Base-by-base conservation (phyloP, 2,113 vertebrate species). In the Spea bombifrons region DNA sequence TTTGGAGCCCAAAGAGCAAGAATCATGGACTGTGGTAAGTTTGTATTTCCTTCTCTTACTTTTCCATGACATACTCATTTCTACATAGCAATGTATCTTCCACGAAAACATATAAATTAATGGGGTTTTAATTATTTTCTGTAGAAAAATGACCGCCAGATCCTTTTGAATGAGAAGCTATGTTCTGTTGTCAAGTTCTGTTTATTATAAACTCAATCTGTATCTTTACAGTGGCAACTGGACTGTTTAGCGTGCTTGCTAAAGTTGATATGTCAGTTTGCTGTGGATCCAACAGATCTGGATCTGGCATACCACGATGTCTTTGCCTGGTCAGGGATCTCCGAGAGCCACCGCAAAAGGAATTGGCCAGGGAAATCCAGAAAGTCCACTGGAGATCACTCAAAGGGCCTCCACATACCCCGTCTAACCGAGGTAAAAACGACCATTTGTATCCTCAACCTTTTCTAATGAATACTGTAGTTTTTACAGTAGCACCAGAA, bases 191-290 rank as follows among this genome's bases (percentile, higher is more conserved):
- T 13, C 5, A 9, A 46, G 15, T 12, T 9, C 10, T 5, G 4
- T 49, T 30, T 69, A 57, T 13, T 49, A 5, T 70, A 16, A 5
- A n/a, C 44, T 75, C 30, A 7, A n/a, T 76, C 53, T 70, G 9
- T 70, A 5, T 72, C 10, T 83, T 73, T 50, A 59, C 84, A 99
- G 97, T 99, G 97, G 97, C 93, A 98, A 86, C 91, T 99, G 81
- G 97, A 99, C 91, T 99, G 97, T 84, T 93, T 99, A 73, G 97
- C 97, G 59, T 99, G 97, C 85, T 92, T 99, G 85, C 92, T 99
- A 87, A 99, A 99, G 91, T 89, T 99, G 75, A 97, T 99, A 86
- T 99, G 97, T 88, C 97, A 99, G 90, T 99, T 99, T 86, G 97
- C 97, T 1, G 96, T 99, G 85, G 97, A 99, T 85, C 96, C 97